Percentiles rank a stretch among this genome's conserved stretches.
These are phyloP conservation scores for Bathybates hornii DNA, from an alignment of 2,113 vertebrate genomes.

Conservation along the genomic window DNA sequence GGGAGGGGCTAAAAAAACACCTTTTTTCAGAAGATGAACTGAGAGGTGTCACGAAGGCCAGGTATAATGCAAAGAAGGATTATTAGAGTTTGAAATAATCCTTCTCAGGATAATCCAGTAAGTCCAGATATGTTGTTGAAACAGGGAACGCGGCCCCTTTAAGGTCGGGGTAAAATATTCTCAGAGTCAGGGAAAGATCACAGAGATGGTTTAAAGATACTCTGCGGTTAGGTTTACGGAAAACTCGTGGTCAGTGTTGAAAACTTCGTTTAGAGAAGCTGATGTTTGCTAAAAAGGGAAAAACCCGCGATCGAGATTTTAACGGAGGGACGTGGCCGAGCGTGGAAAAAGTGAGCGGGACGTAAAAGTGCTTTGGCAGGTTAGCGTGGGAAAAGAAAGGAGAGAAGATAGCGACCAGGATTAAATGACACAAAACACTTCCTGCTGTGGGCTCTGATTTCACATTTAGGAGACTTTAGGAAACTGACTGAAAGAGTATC, in stretches of 20 bases:
- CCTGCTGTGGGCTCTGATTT: background rate
- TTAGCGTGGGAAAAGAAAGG: background rate
- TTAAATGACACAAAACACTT: background rate
- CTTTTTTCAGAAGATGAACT: background rate
- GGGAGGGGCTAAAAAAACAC: background rate
- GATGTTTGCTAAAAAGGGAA: background rate
- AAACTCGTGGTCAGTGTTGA: background rate
- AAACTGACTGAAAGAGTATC: background rate
- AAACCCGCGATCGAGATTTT: background rate
- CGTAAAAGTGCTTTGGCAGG: background rate
- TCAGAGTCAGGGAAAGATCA: background rate
- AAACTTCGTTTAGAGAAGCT: background rate
- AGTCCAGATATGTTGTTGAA: background rate
- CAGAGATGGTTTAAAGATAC: background rate
- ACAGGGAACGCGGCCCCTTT: background rate
- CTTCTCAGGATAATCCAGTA: background rate
- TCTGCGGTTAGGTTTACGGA: background rate
- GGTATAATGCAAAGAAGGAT: background rate
- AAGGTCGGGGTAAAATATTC: background rate
- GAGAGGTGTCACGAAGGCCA: background rate
- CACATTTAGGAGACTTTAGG: background rate
- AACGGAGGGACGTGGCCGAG: background rate
- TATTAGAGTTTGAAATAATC: background rate
- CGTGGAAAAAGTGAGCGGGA: background rate
- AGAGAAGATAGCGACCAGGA: background rate